A percentile compares a stretch with the other conserved stretches of the same genome.
These are phyloP conservation scores for Sisyra nigra DNA, from an alignment of 2,888 invertebrate genomes.

Conservation along the genomic window DNA sequence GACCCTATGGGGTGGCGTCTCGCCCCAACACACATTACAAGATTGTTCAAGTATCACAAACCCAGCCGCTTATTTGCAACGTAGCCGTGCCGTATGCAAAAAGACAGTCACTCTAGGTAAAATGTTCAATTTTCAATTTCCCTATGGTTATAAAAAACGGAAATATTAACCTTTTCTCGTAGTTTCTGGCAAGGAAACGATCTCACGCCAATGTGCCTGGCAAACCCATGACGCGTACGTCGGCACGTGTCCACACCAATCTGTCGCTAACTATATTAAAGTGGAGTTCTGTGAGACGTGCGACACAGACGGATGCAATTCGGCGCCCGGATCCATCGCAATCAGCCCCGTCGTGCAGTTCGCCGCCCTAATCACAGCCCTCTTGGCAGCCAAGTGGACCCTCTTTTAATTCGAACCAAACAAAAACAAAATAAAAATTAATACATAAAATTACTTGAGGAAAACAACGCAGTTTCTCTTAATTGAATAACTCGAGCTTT, in stretches of 20 bases:
- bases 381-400: conserved; percentile 2
- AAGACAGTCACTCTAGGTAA: conserved; percentile 61
- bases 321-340: conserved; percentile 31
- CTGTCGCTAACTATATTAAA: conserved; percentile 32
- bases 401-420: not conserved
- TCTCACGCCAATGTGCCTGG: conserved; percentile 42
- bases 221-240: conserved; percentile 35
- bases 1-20: conserved; percentile 10
- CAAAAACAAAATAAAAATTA: no score
- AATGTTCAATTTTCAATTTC: conserved; percentile 16
- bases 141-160: not conserved
- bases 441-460: no score
- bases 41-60: conserved; percentile 33
- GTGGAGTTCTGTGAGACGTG: conserved; percentile 50
- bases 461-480: no score
- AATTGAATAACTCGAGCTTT: no score
- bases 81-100: conserved; percentile 43
- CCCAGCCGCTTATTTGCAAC: conserved; percentile 22
- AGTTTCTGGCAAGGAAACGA: conserved; percentile 34
- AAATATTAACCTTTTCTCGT: not conserved
- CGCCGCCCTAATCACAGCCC: not conserved
- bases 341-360: conserved; percentile 16
- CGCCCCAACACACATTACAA: conserved; percentile 26
- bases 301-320: conserved; percentile 50
- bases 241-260: conserved; percentile 31